Evolutionary conservation across 2,888 invertebrate genomes (phyloP).

Genomic region (Oasisia sp.): DNA sequence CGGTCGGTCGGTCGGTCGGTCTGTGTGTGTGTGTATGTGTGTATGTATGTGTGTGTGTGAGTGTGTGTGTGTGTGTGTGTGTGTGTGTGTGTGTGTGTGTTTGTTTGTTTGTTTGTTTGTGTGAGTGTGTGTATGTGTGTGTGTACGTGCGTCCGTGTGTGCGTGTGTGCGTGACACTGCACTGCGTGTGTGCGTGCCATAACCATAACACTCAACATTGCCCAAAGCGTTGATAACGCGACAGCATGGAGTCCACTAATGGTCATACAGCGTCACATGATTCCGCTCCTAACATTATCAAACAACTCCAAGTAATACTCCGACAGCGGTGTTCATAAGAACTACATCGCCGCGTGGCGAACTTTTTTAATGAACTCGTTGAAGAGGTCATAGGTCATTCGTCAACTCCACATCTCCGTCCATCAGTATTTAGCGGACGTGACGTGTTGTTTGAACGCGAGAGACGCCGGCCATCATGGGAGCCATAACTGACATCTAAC

Average conservation of each 20-base stretch:
- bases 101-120: neutral
- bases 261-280: no score
- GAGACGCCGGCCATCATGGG: neutral
- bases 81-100: neutral
- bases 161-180: neutral
- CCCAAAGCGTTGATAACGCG: no score
- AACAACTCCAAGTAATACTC: no score
- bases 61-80: neutral
- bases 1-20: no score
- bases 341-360: no score
- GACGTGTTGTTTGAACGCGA: neutral
- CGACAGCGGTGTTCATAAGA: no score
- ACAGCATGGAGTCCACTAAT: no score
- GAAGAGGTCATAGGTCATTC: neutral
- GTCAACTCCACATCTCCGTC: neutral
- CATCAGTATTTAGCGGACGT: no score
- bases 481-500: neutral
- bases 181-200: neutral
- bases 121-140: neutral
- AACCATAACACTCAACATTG: no score
- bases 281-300: no score
- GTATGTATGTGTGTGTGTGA: neutral
- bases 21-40: neutral
- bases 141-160: neutral
- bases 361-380: neutral